Evolutionary conservation across 2,797 vertebrate species (phyloP), one percentile per base, ranked within the genome.

Genomic region (Onychomys arenicola): DNA sequence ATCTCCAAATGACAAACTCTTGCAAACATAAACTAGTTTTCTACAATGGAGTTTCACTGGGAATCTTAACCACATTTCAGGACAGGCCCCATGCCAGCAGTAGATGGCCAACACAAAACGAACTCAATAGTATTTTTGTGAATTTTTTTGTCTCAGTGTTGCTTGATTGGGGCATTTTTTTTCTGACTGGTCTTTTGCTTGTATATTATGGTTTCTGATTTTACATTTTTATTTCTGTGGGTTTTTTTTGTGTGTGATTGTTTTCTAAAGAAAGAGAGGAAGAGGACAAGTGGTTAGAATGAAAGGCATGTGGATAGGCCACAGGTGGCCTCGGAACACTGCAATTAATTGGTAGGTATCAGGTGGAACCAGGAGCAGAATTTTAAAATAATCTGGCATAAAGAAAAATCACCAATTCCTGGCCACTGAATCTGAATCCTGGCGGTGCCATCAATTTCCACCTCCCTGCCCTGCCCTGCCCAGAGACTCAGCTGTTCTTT

Each of bases 201-300:
- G 61, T 49, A n/a, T 85, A n/a, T 25, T 85, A 49, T 9, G 8
- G 43, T 49, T 67, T 67, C 40, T 25, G 63, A 85, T 85, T 34
- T 46, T 59, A n/a, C 61, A n/a, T 37, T 14, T 27, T 37, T 46
- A 23, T 4, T 21, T 65, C 59, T 65, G 40, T 84, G 40, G 5
- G 10, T 2, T 12, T 6, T 43, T 25, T 1, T 14, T 43, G 1
- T 2, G 17, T 6, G 2, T 85, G n/a, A n/a, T n/a, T 67, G 17
- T 85, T 67, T 52, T 67, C 43, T 67, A 67, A 67, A 67, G 83
- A 85, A 19, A 85, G 29, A 61, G 14, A 83, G 81, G 43, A 85
- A n/a, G 32, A n/a, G 49, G 75, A 5, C 8, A 8, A 55, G 49
- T 19, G 11, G 7, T 67, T 75, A 27, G 3, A 9, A 52, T 49